Conservation (phyloP, 2,888 invertebrate genomes). For the Agonopterix subpropinquella region DNA sequence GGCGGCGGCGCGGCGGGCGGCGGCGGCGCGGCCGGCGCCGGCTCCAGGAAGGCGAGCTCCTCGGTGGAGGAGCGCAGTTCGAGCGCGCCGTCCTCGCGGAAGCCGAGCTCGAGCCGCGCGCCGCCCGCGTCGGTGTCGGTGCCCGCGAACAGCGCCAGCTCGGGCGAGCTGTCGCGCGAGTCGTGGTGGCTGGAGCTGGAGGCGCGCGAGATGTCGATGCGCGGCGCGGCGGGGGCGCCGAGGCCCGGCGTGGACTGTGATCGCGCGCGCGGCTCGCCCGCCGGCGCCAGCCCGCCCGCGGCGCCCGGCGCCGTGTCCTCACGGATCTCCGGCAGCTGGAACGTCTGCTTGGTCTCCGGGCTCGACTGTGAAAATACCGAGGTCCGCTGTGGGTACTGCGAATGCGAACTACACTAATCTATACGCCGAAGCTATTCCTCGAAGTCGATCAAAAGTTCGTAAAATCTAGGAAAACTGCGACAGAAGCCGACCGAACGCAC, state of each 20-base stretch:
- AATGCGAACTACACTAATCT: slow-evolving; percentile 17
- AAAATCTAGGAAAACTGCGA: too few relatives aligned
- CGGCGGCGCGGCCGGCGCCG: slow-evolving; percentile 32
- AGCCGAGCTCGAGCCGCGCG: slow-evolving; percentile 67
- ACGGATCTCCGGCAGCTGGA: slow-evolving; percentile 73
- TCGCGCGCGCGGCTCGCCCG: slow-evolving; percentile 43
- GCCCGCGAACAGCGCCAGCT: slow-evolving; percentile 85
- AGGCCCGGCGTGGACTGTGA: slow-evolving; percentile 58
- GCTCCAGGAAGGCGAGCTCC: slow-evolving; percentile 88
- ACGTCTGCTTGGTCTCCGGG: slow-evolving; percentile 74
- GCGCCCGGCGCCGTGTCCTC: slow-evolving; percentile 58
- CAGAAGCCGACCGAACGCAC: too few relatives aligned
- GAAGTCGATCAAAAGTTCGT: too few relatives aligned
- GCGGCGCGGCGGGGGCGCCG: slow-evolving; percentile 83
- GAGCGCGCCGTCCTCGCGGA: slow-evolving; percentile 86
- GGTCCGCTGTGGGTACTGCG: slow-evolving; percentile 7
- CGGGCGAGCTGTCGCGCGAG: slow-evolving; percentile 89
- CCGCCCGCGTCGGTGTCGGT: slow-evolving; percentile 17
- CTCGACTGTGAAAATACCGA: slow-evolving; percentile 60
- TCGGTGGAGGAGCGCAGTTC: slow-evolving; percentile 92
- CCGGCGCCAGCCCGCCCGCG: slow-evolving; percentile 30
- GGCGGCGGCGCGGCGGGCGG: slow-evolving; percentile 29
- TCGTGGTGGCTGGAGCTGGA: slow-evolving; percentile 93
- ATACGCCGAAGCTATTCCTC: too few relatives aligned
- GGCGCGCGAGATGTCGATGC: slow-evolving; percentile 92